Conservation (phyloP, 2,797 vertebrate species). For the Hephaestus fuliginosus region DNA sequence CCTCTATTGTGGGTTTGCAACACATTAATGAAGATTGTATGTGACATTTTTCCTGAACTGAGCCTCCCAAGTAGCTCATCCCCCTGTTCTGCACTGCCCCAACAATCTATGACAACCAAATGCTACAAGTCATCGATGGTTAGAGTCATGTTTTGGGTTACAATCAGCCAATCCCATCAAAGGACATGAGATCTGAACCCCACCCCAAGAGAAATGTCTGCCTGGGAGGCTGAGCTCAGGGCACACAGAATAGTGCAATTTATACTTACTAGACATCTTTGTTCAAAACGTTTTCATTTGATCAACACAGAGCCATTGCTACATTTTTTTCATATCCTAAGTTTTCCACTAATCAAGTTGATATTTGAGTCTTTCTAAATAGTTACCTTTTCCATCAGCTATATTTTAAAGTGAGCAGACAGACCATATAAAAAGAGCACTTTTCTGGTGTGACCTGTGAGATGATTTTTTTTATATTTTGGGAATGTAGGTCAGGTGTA, state of each 20-base stretch:
- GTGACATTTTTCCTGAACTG: constrained; percentile 8
- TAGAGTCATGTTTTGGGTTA: neutral
- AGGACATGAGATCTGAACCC: constrained; percentile 22
- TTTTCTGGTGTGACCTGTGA: constrained; percentile 51
- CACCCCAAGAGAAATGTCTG: constrained; percentile 11
- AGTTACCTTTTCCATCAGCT: neutral
- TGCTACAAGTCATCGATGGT: constrained; percentile 19
- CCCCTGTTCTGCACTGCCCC: constrained; percentile 1
- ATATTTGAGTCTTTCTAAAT: neutral
- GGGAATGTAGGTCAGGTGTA: constrained; percentile 73
- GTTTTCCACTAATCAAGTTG: neutral
- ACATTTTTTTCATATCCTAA: neutral
- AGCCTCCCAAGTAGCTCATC: neutral
- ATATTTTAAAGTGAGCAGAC: constrained; percentile 2
- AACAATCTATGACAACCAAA: constrained; percentile 8
- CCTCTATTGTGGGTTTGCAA: neutral
- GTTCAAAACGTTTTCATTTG: constrained; percentile 3
- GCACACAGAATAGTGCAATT: neutral
- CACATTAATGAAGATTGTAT: neutral
- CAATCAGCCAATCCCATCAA: constrained; percentile 30
- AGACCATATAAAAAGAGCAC: neutral
- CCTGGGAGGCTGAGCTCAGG: neutral
- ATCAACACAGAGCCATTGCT: neutral
- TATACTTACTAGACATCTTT: neutral
- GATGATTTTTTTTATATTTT: constrained; percentile 63